phyloP scores from a whole-genome alignment of 2,888 invertebrate species.

The Acheta domesticus region DNA sequence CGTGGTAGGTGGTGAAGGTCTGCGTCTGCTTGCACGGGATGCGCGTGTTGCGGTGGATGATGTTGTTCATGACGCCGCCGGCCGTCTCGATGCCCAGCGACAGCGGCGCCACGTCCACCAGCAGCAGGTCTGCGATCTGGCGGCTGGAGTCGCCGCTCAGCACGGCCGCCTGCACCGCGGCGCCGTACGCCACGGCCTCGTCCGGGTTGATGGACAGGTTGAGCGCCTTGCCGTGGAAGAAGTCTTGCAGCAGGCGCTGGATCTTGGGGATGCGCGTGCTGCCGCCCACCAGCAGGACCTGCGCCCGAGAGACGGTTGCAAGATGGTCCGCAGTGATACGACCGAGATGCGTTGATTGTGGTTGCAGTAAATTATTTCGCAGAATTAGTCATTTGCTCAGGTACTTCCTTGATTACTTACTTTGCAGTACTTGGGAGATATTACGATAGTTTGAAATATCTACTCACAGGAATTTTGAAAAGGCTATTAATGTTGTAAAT shows the following conservation, averaged over 20 bases:
- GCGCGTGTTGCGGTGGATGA: conserved; percentile 78
- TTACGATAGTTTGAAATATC: no score
- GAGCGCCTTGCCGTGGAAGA: conserved; percentile 59
- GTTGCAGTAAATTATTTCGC: no score
- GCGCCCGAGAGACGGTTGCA: conserved; percentile 43
- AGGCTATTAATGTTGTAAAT: no score
- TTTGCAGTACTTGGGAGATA: no score
- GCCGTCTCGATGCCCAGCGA: conserved; percentile 49
- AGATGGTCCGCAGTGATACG: no score
- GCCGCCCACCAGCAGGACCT: conserved; percentile 52
- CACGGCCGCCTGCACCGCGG: conserved; percentile 50
- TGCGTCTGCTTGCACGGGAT: conserved; percentile 72
- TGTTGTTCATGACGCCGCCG: conserved; percentile 53
- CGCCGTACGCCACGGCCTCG: conserved; percentile 50
- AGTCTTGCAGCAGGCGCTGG: conserved; percentile 44
- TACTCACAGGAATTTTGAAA: no score
- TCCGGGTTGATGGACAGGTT: conserved; percentile 49
- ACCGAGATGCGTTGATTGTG: no score
- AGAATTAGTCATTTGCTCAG: no score
- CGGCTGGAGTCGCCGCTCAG: conserved; percentile 58
- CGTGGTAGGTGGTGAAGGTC: conserved; percentile 74
- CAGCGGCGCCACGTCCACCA: conserved; percentile 58
- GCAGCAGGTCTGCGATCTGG: conserved; percentile 52
- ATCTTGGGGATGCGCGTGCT: conserved; percentile 49
- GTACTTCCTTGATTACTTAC: no score